Conservation (phyloP, 2,888 invertebrate species). For the Rapana venosa region DNA sequence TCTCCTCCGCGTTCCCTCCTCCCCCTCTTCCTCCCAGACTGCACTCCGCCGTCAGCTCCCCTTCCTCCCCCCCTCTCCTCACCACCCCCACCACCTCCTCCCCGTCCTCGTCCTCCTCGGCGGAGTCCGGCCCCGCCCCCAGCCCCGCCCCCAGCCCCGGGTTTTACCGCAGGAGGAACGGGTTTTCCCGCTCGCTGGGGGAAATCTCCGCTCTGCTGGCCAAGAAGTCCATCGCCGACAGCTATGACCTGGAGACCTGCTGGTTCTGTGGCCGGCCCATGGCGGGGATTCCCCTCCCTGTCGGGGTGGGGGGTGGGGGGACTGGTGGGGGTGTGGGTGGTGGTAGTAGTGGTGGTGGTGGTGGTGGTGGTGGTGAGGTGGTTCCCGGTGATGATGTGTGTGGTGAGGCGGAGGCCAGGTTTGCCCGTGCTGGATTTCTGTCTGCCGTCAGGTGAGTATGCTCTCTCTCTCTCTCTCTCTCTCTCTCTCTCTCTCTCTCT, state of each 20-base stretch:
- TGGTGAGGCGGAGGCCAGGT: too few species aligned
- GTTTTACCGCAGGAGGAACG: constrained; percentile 41
- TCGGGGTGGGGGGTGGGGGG: neutral
- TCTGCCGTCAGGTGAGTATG: too few species aligned
- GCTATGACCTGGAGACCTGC: constrained; percentile 43
- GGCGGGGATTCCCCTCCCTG: constrained; percentile 4
- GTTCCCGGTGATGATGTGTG: too few species aligned
- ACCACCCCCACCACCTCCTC: neutral
- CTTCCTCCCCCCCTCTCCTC: neutral
- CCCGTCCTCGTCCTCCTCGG: neutral
- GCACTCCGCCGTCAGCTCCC: neutral
- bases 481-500: too few species aligned
- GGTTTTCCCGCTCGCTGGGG: constrained; percentile 32
- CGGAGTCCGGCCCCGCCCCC: neutral
- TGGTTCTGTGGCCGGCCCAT: constrained; percentile 42
- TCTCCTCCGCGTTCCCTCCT: neutral
- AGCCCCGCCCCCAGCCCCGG: constrained; percentile 41
- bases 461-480: too few species aligned
- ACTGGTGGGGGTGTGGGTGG: too few species aligned
- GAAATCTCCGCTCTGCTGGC: constrained; percentile 38
- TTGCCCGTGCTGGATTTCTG: too few species aligned
- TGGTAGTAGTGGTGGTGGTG: too few species aligned
- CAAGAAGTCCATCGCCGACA: constrained; percentile 39
- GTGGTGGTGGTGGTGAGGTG: too few species aligned
- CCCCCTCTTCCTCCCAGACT: neutral